Conservation (phyloP, 2,888 invertebrate genomes). For the Saturnia japonica region DNA sequence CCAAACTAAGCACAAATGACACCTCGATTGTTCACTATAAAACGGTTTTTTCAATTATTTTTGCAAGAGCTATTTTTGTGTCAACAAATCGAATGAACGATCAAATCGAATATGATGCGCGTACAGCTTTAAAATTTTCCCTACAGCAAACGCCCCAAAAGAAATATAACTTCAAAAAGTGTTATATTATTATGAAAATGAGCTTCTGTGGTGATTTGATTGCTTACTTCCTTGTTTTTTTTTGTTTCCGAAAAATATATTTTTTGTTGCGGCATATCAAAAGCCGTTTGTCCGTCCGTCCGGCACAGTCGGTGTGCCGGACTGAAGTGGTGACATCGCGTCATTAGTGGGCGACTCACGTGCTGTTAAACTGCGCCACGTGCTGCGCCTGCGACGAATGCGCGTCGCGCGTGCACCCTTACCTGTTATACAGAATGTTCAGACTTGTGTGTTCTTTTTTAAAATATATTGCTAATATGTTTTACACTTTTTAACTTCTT, state of each 20-base stretch:
- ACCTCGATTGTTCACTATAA: no score
- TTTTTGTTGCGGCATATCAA: conserved; percentile 38
- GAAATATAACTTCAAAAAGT: no score
- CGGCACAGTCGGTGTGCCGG: conserved; percentile 44
- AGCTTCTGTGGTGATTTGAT: conserved; percentile 7
- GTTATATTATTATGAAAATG: neutral
- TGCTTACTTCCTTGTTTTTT: conserved; percentile 9
- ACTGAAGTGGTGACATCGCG: conserved; percentile 51
- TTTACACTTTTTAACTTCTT: no score
- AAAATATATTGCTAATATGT: neutral
- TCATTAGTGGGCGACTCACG: conserved; percentile 77
- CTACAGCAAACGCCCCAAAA: no score
- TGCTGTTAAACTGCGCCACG: conserved; percentile 76
- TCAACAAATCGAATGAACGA: no score
- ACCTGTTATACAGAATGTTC: conserved; percentile 49
- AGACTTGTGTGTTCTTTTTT: conserved; percentile 35
- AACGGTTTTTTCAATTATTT: no score
- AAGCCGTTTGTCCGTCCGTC: conserved; percentile 33
- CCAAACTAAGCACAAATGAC: no score
- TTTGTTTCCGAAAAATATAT: conserved; percentile 6
- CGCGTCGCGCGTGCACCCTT: conserved; percentile 56
- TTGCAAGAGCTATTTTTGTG: no score
- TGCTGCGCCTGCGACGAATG: conserved; percentile 51
- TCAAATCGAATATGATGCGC: no score
- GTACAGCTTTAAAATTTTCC: no score